A percentile compares a stretch with the other conserved stretches of the same genome.
Evolutionary conservation across 2,113 vertebrate species (phyloP).

Genomic region (Eonycteris spelaea): DNA sequence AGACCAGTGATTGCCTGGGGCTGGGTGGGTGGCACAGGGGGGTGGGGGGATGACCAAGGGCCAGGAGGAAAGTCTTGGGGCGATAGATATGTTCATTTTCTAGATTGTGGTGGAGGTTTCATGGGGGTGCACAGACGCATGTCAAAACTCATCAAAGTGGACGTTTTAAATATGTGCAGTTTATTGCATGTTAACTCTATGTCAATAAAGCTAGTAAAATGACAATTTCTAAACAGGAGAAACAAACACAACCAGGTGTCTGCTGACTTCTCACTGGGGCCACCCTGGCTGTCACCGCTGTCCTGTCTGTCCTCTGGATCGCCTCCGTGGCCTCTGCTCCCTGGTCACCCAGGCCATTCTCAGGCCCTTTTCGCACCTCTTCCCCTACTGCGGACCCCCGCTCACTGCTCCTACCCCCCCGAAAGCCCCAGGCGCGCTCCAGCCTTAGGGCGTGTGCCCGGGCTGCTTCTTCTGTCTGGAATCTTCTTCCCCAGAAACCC

Average conservation of each 20-base stretch:
- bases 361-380: not conserved
- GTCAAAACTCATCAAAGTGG: not conserved
- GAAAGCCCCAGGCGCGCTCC: not conserved
- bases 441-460: not conserved
- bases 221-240: not conserved
- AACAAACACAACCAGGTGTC: not conserved
- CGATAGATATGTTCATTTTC: fast-evolving
- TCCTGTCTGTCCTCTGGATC: not conserved
- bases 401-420: not conserved
- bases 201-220: not conserved
- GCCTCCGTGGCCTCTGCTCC: not conserved
- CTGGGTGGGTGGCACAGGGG: fast-evolving
- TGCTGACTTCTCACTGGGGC: not conserved
- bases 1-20: not conserved
- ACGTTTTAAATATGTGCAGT: not conserved
- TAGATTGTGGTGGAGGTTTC: not conserved
- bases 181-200: not conserved
- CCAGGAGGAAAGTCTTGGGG: not conserved
- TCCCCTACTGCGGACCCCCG: not conserved
- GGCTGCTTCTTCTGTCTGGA: not conserved
- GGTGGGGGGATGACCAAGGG: too few species aligned
- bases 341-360: not conserved
- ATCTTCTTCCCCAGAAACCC: not conserved
- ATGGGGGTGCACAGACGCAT: not conserved
- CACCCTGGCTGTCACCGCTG: not conserved